Evolutionary conservation across 2,113 vertebrate genomes (phyloP).

Genomic region (Mirza zaza): DNA sequence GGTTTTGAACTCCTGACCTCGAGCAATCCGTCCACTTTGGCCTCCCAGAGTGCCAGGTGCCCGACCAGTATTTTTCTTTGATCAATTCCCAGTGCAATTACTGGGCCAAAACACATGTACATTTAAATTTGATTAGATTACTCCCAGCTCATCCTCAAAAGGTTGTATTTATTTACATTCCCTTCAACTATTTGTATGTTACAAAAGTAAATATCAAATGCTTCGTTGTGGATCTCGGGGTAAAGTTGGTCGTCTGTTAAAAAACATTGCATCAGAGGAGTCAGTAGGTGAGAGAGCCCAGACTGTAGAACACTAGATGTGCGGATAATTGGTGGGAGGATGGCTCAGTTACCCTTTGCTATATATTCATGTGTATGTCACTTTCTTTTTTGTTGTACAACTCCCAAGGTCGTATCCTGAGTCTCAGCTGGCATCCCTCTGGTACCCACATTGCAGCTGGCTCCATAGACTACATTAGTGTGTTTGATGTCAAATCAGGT

Average conservation of each 20-base stretch:
- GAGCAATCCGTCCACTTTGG: too few species aligned
- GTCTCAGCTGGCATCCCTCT: conserved; percentile 92
- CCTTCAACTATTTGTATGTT: neutral
- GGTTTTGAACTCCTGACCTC: too few species aligned
- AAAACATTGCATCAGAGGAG: neutral
- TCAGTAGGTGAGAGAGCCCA: neutral
- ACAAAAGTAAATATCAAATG: neutral
- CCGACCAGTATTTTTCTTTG: neutral
- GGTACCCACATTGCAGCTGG: conserved; percentile 88
- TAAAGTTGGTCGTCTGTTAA: neutral
- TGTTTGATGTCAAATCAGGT: conserved; percentile 91
- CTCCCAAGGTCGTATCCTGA: conserved; percentile 90
- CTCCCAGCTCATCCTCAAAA: neutral
- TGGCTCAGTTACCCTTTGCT: neutral
- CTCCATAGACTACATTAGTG: conserved; percentile 88
- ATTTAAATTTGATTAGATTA: conserved; percentile 40
- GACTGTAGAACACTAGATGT: neutral
- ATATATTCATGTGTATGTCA: conserved; percentile 29
- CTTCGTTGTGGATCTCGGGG: neutral
- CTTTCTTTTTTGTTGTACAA: conserved; percentile 47
- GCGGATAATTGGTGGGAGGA: neutral
- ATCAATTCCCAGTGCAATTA: neutral
- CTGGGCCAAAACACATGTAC: neutral
- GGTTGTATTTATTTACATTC: neutral
- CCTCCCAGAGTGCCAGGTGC: too few species aligned